Base-by-base conservation (phyloP, 2,888 invertebrate genomes). In the Dryomyza anilis region DNA sequence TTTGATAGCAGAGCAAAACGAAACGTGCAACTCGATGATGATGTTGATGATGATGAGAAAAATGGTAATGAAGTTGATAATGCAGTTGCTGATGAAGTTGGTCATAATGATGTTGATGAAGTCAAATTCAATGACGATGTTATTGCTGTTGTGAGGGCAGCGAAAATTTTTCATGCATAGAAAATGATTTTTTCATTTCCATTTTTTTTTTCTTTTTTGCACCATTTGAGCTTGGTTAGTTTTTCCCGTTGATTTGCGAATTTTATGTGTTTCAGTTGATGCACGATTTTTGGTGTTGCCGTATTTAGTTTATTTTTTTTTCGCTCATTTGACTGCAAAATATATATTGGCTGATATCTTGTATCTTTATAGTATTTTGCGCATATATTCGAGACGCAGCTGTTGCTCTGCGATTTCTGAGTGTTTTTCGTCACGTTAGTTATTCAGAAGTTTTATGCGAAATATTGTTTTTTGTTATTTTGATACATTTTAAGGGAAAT, bases 1-100 rank as follows among this genome's bases (percentile, higher is more conserved):
- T 69, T 72, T 69, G 74, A 74, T 74, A 74, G 69, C 55, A 52
- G 53, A 67, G 65, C 59, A 57, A 25, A 33, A 43, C 59, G 55
- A 66, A 52, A 25, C 39, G 53, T 29, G 36, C 52, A 27, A 46
- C 30, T 45, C 36, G 23, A n/a, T n/a, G 16, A 27, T 29, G 30
- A 23, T 46, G 30, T 7, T 55, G 46, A 55, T 36, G 39, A 10
- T 23, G 33, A 14, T 14, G 29, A 23, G n/a, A n/a, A n/a, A n/a
- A n/a, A n/a, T n/a, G n/a, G n/a, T n/a, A n/a, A n/a, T n/a, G n/a
- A n/a, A n/a, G n/a, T n/a, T n/a, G n/a, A n/a, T n/a, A n/a, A n/a
- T n/a, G n/a, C n/a, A n/a, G n/a, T n/a, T n/a, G n/a, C n/a, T n/a
- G n/a, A n/a, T n/a, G n/a, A n/a, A n/a, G n/a, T n/a, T n/a, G n/a